Evolutionary conservation across 2,113 vertebrate species (phyloP).

Genomic region (Amblyornis subalaris): DNA sequence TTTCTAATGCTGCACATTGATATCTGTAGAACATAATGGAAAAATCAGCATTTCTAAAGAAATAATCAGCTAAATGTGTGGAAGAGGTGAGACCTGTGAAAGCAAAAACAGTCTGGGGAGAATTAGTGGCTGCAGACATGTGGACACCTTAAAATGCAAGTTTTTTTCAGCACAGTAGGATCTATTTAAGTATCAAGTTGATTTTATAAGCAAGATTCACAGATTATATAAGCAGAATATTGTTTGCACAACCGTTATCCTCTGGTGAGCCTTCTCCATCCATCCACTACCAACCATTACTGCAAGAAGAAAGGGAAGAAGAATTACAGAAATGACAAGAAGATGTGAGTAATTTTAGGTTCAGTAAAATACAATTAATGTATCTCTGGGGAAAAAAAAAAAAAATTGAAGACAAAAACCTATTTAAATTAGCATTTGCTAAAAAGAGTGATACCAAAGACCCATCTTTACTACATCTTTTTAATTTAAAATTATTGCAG

Average conservation of each 20-base stretch:
- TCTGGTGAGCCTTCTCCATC: neutral
- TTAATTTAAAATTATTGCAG: neutral
- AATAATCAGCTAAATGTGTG: neutral
- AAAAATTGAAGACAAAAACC: neutral
- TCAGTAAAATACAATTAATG: neutral
- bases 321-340: neutral
- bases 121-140: neutral
- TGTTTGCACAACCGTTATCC: neutral
- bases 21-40: neutral
- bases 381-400: conserved; percentile 2
- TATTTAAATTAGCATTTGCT: neutral
- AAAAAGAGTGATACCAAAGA: neutral
- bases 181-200: neutral
- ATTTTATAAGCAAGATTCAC: neutral
- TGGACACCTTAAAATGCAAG: neutral
- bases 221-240: neutral
- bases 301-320: neutral
- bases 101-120: neutral
- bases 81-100: neutral
- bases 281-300: neutral
- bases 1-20: neutral
- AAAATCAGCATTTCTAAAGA: neutral
- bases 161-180: neutral
- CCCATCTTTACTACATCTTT: neutral
- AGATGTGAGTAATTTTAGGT: neutral